Percentiles rank a stretch among this genome's conserved stretches.
These are phyloP conservation scores for Synanthedon tipuliformis DNA, from an alignment of 2,888 invertebrate genomes.

Conservation along the genomic window DNA sequence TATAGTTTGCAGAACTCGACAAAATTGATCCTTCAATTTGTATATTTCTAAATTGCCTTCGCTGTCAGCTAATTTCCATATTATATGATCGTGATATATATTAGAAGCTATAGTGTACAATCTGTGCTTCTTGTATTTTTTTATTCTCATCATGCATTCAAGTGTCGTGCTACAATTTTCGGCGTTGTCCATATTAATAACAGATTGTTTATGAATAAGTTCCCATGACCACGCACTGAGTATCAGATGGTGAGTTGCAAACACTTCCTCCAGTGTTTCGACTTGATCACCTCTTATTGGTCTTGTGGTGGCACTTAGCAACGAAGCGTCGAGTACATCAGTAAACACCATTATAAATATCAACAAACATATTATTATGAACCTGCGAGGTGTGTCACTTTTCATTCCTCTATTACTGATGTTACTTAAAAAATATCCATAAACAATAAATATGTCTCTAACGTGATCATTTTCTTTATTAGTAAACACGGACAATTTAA, in stretches of 20 bases:
- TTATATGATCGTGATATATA: constrained; percentile 8
- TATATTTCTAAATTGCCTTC: constrained; percentile 14
- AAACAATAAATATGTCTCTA: constrained; percentile 17
- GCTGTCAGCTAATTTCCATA: constrained; percentile 14
- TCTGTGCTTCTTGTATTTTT: constrained; percentile 4
- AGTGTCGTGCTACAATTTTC: constrained; percentile 11
- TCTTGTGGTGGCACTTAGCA: constrained; percentile 18
- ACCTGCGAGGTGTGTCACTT: constrained; percentile 11
- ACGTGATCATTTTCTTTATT: constrained; percentile 8
- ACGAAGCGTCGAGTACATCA: constrained; percentile 18
- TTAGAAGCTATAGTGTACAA: constrained; percentile 16
- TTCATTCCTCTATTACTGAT: constrained; percentile 7
- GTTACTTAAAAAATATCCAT: constrained; percentile 25
- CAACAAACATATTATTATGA: constrained; percentile 18
- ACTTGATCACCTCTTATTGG: constrained; percentile 18
- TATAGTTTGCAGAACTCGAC: constrained; percentile 12
- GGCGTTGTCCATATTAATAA: not conserved
- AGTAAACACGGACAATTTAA: constrained; percentile 15
- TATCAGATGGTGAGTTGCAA: constrained; percentile 6
- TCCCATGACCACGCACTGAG: constrained; percentile 1
- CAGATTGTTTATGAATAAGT: not conserved
- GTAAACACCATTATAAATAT: constrained; percentile 20
- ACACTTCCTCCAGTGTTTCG: constrained; percentile 10
- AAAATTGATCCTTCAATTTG: constrained; percentile 13
- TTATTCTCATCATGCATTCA: constrained; percentile 18